Evolutionary conservation across 1,140 invertebrate genomes (phyloP).

Genomic region (Propsilocerus akamusi): DNA sequence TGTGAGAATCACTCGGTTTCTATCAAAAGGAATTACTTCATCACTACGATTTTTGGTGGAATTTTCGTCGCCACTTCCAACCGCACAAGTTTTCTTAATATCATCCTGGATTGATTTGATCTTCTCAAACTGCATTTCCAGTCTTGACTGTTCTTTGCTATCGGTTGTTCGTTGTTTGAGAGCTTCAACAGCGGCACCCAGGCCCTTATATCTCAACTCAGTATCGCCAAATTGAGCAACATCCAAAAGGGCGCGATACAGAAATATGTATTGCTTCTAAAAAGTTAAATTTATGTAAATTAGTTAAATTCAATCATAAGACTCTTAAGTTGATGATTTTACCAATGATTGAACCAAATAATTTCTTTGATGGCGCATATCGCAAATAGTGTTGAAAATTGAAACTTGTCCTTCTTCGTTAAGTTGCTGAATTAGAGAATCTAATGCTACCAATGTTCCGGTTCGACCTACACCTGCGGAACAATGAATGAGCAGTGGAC

Average conservation of each 20-base stretch:
- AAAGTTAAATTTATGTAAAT: slow-evolving; percentile 15
- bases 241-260: slow-evolving; percentile 87
- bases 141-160: slow-evolving; percentile 34
- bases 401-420: slow-evolving; percentile 61
- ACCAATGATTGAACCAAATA: slow-evolving; percentile 83
- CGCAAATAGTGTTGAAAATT: slow-evolving; percentile 79
- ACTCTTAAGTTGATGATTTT: slow-evolving; percentile 16
- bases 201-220: slow-evolving; percentile 51
- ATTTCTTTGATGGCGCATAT: slow-evolving; percentile 74
- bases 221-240: slow-evolving; percentile 87
- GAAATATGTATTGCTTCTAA: slow-evolving; percentile 94
- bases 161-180: slow-evolving; percentile 37
- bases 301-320: slow-evolving; percentile 5
- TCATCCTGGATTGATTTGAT: slow-evolving; percentile 56
- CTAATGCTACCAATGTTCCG: slow-evolving; percentile 76
- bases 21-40: slow-evolving; percentile 76
- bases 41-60: slow-evolving; percentile 72
- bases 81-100: slow-evolving; percentile 59
- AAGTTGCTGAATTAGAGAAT: slow-evolving; percentile 71
- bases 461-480: slow-evolving; percentile 62
- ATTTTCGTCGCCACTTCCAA: slow-evolving; percentile 69
- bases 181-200: slow-evolving; percentile 50
- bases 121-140: slow-evolving; percentile 77
- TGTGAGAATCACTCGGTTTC: slow-evolving; percentile 65
- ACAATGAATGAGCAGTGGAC: slow-evolving; percentile 80